Evolutionary conservation across 2,113 vertebrate species (phyloP).

Genomic region (Bothrops jararaca): DNA sequence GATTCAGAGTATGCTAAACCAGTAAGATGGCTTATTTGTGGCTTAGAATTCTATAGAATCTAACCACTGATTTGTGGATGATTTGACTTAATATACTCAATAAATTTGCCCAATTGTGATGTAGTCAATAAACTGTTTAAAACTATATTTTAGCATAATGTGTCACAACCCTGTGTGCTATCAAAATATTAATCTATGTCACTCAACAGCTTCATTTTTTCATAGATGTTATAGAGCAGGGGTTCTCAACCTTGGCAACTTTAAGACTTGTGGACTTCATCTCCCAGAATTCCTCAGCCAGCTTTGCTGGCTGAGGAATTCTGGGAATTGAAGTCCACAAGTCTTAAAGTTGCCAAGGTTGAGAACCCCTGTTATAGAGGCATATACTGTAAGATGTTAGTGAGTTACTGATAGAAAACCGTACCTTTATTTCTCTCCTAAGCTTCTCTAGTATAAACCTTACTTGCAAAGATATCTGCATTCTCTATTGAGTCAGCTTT

Average conservation of each 20-base stretch:
- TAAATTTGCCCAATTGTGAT: not conserved
- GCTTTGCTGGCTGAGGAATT: too few relatives aligned
- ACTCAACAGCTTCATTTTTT: not conserved
- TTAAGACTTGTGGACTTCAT: too few relatives aligned
- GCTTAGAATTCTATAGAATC: not conserved
- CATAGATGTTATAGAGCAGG: too few relatives aligned
- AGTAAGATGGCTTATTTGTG: not conserved
- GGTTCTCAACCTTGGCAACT: too few relatives aligned
- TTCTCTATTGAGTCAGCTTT: not conserved
- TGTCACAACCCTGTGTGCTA: not conserved
- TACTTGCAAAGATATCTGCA: not conserved
- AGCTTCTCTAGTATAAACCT: not conserved
- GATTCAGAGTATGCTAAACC: not conserved
- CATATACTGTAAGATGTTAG: not conserved
- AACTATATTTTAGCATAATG: not conserved
- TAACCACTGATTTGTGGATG: not conserved
- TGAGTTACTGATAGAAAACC: rapidly evolving
- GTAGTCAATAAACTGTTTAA: not conserved
- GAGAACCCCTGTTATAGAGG: too few relatives aligned
- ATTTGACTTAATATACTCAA: not conserved
- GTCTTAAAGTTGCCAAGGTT: too few relatives aligned
- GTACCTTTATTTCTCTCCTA: not conserved
- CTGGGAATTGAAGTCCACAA: too few relatives aligned
- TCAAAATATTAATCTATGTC: not conserved
- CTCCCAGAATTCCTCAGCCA: too few relatives aligned